Base-by-base conservation (phyloP, 2,797 vertebrate species). In the Peromyscus eremicus region DNA sequence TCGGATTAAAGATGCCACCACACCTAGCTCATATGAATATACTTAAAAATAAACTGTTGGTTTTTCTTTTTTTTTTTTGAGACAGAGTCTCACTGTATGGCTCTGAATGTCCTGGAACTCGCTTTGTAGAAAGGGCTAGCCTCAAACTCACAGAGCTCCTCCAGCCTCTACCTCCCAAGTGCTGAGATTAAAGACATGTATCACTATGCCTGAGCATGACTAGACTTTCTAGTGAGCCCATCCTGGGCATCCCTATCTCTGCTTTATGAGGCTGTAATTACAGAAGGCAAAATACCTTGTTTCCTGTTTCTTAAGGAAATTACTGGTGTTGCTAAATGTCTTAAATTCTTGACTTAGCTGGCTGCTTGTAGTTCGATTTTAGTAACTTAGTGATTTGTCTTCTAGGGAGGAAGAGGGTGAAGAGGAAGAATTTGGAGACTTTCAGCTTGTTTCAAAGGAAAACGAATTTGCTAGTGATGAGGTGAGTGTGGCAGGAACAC, bases 391-490 rank as follows among this genome's bases (percentile, higher is more conserved):
- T 97, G 40, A 0, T 81, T 94, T 96, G 93, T 98, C 97, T 96
- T 96, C 2, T 93, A 98, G 99, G 96, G 98, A 98, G 64, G 98
- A 94, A 71, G 98, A 99, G 57, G 98, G 99, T 73, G 98, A 98
- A n/a, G 99, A 99, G 12, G 99, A 99, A 2, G 99, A 99, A 73
- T 98, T 99, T 97, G 99, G 98, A 46, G 99, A 99, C 92, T 99
- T 99, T 96, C 99, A 96, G n/a, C 99, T 99, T 60, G 91, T 99
- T 68, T 99, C 99, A 64, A 99, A 99, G 32, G 99, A 99, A 29
- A 99, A 99, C 32, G 99, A 98, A 43, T 98, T 98, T 92, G 98
- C 98, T 40, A 99, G 99, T 64, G 99, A 99, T 83, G 98, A 99
- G 98, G 99, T 99, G 91, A 57, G 97, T 97, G 57, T 46, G 60